A percentile compares a stretch with the other conserved stretches of the same genome.
Conservation (phyloP, 2,888 invertebrate species). For the Tromatobia lineatoria region DNA sequence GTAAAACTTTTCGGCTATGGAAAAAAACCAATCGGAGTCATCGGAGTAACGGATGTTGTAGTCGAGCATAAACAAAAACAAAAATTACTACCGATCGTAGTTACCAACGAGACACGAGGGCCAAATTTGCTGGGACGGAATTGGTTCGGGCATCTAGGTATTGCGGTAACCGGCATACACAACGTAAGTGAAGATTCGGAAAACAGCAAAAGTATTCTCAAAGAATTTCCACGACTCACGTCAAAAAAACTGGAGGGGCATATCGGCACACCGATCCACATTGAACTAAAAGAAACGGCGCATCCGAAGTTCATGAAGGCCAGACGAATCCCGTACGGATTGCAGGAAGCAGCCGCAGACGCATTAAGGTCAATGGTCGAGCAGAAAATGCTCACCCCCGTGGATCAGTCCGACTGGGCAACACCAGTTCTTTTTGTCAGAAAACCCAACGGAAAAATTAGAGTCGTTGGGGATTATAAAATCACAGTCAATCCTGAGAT, state of each 20-base stretch:
- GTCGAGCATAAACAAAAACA: constrained; percentile 31
- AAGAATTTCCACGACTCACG: constrained; percentile 48
- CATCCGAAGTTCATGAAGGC: constrained; percentile 59
- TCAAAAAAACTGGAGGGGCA: constrained; percentile 42
- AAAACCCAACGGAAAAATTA: constrained; percentile 64
- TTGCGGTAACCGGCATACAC: constrained; percentile 54
- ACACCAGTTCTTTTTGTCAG: constrained; percentile 67
- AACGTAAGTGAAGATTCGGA: constrained; percentile 28
- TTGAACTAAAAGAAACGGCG: constrained; percentile 56
- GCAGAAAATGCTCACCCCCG: constrained; percentile 54
- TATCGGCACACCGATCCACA: constrained; percentile 39
- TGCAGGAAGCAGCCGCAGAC: constrained; percentile 44
- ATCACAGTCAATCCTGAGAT: constrained; percentile 74
- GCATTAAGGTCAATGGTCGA: constrained; percentile 55
- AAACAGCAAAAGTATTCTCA: constrained; percentile 18
- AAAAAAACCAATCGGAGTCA: constrained; percentile 44
- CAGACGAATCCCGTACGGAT: constrained; percentile 56
- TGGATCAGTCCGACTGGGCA: constrained; percentile 69
- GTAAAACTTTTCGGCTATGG: constrained; percentile 37
- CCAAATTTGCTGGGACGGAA: constrained; percentile 60
- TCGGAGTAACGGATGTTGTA: constrained; percentile 33
- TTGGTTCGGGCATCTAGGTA: constrained; percentile 60
- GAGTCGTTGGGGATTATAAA: constrained; percentile 72
- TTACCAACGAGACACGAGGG: constrained; percentile 49
- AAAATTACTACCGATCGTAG: constrained; percentile 43